These are phyloP conservation scores for Palythoa grandiflora DNA, from an alignment of 92 coral and sea anemone species.

Conservation along the genomic window DNA sequence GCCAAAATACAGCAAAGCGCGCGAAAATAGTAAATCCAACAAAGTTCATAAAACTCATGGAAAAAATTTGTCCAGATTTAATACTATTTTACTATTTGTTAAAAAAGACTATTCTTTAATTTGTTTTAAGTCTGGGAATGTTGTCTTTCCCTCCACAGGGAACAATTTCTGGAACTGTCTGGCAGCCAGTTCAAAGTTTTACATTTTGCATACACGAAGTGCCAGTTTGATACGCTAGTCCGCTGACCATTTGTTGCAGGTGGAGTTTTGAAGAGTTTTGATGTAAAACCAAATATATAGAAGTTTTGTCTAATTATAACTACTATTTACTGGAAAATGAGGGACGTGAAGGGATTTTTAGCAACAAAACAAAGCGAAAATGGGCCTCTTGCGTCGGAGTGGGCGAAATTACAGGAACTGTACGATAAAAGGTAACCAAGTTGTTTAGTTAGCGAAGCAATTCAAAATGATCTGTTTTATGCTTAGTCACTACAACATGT, in stretches of 20 bases:
- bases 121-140: too few relatives aligned
- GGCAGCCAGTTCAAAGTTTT: background rate
- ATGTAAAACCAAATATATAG: slow-evolving; percentile 29
- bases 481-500: slow-evolving; percentile 71
- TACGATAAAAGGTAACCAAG: slow-evolving; percentile 91
- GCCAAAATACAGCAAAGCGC: slow-evolving; percentile 33
- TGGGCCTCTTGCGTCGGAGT: slow-evolving; percentile 87
- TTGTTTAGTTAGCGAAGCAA: background rate
- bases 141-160: background rate
- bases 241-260: slow-evolving; percentile 36
- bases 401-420: slow-evolving; percentile 90
- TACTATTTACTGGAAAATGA: slow-evolving; percentile 65
- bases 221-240: background rate
- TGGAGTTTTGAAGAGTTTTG: background rate
- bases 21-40: slow-evolving; percentile 8
- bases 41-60: background rate
- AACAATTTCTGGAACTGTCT: too few relatives aligned
- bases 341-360: slow-evolving; percentile 93
- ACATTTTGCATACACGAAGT: slow-evolving; percentile 41
- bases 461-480: slow-evolving; percentile 16
- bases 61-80: background rate
- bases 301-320: background rate
- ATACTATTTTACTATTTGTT: background rate
- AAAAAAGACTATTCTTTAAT: too few relatives aligned
- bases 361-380: slow-evolving; percentile 91